Base-by-base conservation (phyloP, 1,140 invertebrate genomes). In the Eciton burchellii region DNA sequence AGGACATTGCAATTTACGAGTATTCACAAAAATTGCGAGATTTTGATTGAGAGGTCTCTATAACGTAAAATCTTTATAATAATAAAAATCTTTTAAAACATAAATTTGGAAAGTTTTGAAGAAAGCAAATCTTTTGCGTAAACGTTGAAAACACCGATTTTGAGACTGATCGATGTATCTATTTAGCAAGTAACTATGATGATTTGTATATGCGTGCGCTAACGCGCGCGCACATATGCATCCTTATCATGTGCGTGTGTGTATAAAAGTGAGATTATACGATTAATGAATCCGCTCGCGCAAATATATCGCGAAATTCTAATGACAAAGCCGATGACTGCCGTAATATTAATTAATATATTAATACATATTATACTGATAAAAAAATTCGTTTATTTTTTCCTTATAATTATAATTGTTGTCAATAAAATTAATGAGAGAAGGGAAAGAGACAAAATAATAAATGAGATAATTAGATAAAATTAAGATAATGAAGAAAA, bases 91-190 rank as follows among this genome's bases (percentile, higher is more conserved):
- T 35, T 35, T 35, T 35, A 35, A 35, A 35, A 35, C 35, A 6
- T 35, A 6, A 35, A 35, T 35, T 35, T 35, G 35, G 35, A 35
- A 35, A 35, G 35, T 35, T 35, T 35, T 35, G 35, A 35, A 35
- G 19, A 82, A 57, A 47, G 26, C 43, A 45, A 72, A 79, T 71
- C 71, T 65, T 85, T 82, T 68, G 81, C 84, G 88, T 84, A 82
- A 89, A 89, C 82, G 82, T 83, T 88, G 87, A 89, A 82, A 43
- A 62, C 83, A 73, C 92, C 77, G 92, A 92, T 93, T 94, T 90
- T 91, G 93, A 94, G 93, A 93, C 93, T 94, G 93, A 93, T 93
- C 89, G 92, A 92, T 92, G 84, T 92, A 91, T 92, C 84, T 92
- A 91, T 92, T 90, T 91, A 92, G 88, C 85, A 91, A 87, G 90